These are phyloP conservation scores for Gila orcuttii DNA, from an alignment of 2,113 vertebrate genomes.

Conservation along the genomic window DNA sequence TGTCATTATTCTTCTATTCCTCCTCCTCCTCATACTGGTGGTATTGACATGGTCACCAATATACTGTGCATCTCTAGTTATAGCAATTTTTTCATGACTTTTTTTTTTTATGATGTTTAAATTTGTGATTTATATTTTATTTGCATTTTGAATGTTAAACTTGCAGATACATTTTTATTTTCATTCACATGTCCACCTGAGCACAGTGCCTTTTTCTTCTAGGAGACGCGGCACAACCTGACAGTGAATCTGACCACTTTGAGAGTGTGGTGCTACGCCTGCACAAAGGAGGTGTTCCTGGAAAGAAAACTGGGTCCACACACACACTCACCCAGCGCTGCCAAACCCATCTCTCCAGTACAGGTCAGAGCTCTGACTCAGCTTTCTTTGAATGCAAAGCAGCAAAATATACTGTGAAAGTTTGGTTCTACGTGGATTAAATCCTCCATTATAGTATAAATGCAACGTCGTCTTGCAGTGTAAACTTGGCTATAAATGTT, in stretches of 20 bases:
- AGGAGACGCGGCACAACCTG: constrained; percentile 93
- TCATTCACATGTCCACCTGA: background rate
- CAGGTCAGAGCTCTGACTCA: constrained; percentile 73
- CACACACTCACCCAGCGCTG: constrained; percentile 70
- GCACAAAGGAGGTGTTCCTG: constrained; percentile 96
- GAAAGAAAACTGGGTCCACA: constrained; percentile 90
- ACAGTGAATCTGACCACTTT: constrained; percentile 98
- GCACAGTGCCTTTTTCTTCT: background rate
- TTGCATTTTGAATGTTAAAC: too few relatives aligned
- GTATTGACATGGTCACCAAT: background rate
- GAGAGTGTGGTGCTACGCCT: constrained; percentile 97
- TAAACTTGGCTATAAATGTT: background rate
- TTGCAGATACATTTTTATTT: background rate
- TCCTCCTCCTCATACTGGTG: background rate
- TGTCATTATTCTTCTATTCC: background rate
- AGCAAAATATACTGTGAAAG: background rate
- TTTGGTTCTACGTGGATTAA: background rate
- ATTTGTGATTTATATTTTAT: too few relatives aligned
- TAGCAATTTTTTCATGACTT: background rate
- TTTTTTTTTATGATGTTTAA: too few relatives aligned
- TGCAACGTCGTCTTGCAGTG: background rate
- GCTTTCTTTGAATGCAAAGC: background rate
- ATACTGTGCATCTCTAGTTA: background rate
- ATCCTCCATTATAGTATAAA: background rate
- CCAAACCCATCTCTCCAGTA: constrained; percentile 74